A percentile compares a stretch with the other conserved stretches of the same genome.
Evolutionary conservation across 2,888 invertebrate genomes (phyloP).

Genomic region (Pharmacophagus antenor): DNA sequence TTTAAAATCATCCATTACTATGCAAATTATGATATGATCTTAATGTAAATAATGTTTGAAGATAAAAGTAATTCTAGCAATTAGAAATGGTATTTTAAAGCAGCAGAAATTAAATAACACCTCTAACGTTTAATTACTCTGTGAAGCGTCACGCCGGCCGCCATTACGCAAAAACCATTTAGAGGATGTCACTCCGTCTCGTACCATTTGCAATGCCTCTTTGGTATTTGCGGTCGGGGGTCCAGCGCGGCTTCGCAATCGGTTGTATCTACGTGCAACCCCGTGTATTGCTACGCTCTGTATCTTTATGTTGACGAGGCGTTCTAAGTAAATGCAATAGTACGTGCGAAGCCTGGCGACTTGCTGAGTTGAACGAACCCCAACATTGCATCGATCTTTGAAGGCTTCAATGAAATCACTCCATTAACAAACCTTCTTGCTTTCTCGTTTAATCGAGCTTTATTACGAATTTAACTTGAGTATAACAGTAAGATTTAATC

Average conservation of each 20-base stretch:
- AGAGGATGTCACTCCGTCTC: conserved; percentile 24
- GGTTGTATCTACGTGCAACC: conserved; percentile 18
- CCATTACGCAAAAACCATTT: conserved; percentile 26
- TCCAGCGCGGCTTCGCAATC: conserved; percentile 14
- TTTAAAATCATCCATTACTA: too few species aligned
- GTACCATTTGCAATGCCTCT: conserved; percentile 23
- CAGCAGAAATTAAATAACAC: too few species aligned
- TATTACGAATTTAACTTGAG: too few species aligned
- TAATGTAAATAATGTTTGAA: too few species aligned
- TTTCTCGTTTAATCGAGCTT: too few species aligned
- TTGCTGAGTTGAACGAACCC: background rate
- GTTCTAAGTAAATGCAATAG: conserved; percentile 9
- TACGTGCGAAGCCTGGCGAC: conserved; percentile 21
- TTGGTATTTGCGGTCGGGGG: conserved; percentile 20
- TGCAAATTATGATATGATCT: too few species aligned
- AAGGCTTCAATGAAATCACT: background rate
- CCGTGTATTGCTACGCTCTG: conserved; percentile 6
- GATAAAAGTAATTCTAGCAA: too few species aligned
- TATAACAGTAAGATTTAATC: too few species aligned
- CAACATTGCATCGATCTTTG: background rate
- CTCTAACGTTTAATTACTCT: conserved; percentile 8
- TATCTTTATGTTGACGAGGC: conserved; percentile 12
- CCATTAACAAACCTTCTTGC: background rate
- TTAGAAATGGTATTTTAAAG: too few species aligned
- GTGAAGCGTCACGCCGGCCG: conserved; percentile 7